Evolutionary conservation across 2,888 invertebrate genomes (phyloP).

Genomic region (Epiblema foenella): DNA sequence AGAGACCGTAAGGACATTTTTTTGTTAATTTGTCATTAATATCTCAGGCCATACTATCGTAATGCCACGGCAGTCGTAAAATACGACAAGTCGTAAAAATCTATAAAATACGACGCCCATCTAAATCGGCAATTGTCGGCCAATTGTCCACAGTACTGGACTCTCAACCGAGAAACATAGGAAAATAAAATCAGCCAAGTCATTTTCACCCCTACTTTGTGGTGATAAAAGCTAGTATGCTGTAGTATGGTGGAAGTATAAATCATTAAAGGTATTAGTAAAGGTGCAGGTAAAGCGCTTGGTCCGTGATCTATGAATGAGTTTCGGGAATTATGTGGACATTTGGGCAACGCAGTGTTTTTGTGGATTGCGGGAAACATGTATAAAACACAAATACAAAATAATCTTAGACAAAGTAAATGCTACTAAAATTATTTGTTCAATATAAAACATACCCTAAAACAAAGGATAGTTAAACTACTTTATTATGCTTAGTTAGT

Average conservation of each 20-base stretch:
- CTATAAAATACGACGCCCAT: conserved; percentile 68
- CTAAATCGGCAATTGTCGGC: conserved; percentile 67
- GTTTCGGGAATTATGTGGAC: conserved; percentile 63
- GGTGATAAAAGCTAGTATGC: conserved; percentile 32
- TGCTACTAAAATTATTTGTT: neutral
- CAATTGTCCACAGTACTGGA: conserved; percentile 67
- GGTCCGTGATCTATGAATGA: conserved; percentile 76
- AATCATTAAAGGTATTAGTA: conserved; percentile 62
- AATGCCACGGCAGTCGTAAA: conserved; percentile 60
- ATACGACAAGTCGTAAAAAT: conserved; percentile 74
- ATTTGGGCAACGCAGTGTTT: conserved; percentile 44
- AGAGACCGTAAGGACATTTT: conserved; percentile 44
- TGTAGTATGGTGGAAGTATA: conserved; percentile 51
- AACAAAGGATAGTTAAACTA: neutral
- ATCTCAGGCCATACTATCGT: conserved; percentile 53
- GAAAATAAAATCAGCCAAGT: neutral
- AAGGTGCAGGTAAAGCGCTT: conserved; percentile 59
- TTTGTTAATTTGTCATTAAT: conserved; percentile 55
- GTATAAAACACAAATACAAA: conserved; percentile 7
- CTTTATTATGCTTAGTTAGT: no score
- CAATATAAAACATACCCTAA: neutral
- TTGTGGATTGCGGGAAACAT: conserved; percentile 32
- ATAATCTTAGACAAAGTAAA: neutral
- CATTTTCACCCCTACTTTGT: conserved; percentile 47
- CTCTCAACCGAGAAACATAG: conserved; percentile 21